Base-by-base conservation (phyloP, 2,113 vertebrate species). In the Nerophis ophidion region DNA sequence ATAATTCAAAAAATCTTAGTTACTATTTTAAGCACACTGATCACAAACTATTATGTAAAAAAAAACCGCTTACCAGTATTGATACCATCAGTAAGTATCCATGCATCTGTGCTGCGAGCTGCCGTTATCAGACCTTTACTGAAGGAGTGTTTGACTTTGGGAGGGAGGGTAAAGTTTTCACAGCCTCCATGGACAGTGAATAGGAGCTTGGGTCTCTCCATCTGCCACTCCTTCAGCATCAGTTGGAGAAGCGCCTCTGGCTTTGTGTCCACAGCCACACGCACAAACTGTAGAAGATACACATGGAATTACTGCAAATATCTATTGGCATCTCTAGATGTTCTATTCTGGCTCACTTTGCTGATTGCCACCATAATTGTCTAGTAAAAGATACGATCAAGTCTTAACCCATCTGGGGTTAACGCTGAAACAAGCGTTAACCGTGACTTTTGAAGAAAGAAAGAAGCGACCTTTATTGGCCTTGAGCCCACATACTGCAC, bases 41-140 rank as follows among this genome's bases (percentile, higher is more conserved):
- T 26, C 26, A 26, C 26, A 26, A 26, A 36, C 19, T 5, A 26
- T 47, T 38, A 53, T 12, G 40, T 38, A 8, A 36, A 44, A 53
- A 53, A 1, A 8, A 38, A 45, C 33, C 33, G 63, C 70, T 40
- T 84, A 96, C 97, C 96, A 0, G 89, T 91, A 70, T 96, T 95
- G 66, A 96, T 92, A 79, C 97, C 97, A 76, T 97, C 94, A 0
- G 96, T 97, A 72, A 99, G 79, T 71, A 99, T 97, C 97, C 96
- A 99, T 0, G 95, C 96, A 61, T 92, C 95, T 1, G 96, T 95
- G 58, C 92, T 97, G 81, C 93, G 89, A 1, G 97, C 94, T 69
- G 95, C 94, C 64, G 88, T 93, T 65, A 97, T 85, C 77, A 99
- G 86, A 14, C 95, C 95, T 82, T 92, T 93, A 76, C 93, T 92